Evolutionary conservation across 2,797 vertebrate genomes (phyloP).

Genomic region (Tapera naevia): DNA sequence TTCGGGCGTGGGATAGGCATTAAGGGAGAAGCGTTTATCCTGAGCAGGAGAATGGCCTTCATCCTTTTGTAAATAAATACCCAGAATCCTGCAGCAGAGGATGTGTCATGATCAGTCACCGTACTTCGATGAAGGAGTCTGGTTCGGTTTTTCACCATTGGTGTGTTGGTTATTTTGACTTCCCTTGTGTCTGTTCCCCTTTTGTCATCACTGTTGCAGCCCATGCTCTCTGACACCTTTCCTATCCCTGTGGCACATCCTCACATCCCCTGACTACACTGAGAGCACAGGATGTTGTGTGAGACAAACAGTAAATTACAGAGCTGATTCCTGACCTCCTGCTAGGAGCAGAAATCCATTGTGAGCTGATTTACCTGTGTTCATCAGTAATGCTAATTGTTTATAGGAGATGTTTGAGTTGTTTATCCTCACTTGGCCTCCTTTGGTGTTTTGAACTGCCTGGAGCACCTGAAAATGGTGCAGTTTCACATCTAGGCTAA

Average conservation of each 20-base stretch:
- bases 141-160: neutral
- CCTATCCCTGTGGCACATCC: rapidly evolving
- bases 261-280: rapidly evolving
- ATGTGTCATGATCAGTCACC: neutral
- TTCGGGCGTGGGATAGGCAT: neutral
- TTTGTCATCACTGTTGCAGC: neutral
- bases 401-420: neutral
- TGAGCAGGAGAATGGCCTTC: neutral
- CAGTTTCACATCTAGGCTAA: neutral
- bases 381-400: neutral
- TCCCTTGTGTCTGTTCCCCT: neutral
- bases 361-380: neutral
- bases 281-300: neutral
- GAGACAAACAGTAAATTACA: neutral
- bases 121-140: neutral
- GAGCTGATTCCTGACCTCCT: neutral
- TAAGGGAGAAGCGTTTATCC: neutral
- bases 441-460: neutral
- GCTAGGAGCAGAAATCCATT: neutral
- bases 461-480: neutral
- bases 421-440: neutral
- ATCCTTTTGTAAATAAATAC: rapidly evolving
- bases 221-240: neutral
- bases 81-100: neutral
- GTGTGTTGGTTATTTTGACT: neutral